Percentiles rank a stretch among this genome's conserved stretches.
phyloP scores from a whole-genome alignment of 2,888 invertebrate genomes.

The Crepidodera aurea region DNA sequence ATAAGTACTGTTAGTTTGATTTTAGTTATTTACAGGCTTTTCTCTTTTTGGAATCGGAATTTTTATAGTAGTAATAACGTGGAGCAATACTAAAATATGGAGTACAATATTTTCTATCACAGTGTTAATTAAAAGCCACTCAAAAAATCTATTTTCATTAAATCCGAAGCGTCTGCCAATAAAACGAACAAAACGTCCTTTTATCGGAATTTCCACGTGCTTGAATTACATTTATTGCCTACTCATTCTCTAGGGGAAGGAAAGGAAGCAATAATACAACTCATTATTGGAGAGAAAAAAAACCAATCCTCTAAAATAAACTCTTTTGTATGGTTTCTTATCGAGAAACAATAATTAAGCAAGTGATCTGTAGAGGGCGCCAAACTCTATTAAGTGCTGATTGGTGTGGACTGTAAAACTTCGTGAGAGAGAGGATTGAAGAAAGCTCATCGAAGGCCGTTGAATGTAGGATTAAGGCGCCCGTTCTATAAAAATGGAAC shows the following conservation, averaged over 20 bases:
- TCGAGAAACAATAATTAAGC: slow-evolving; percentile 13
- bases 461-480: no score
- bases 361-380: background rate
- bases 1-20: no score
- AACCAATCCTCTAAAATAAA: slow-evolving; percentile 10
- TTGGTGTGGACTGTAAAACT: background rate
- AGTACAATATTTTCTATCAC: no score
- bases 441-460: no score
- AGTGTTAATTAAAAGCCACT: background rate
- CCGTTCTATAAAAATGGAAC: no score
- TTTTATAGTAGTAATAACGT: no score
- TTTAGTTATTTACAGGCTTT: no score
- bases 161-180: background rate
- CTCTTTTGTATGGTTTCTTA: slow-evolving; percentile 8
- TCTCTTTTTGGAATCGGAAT: no score
- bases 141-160: background rate
- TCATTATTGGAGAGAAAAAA: slow-evolving; percentile 1
- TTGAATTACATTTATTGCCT: slow-evolving; percentile 7
- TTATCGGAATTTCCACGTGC: slow-evolving; percentile 1
- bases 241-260: background rate
- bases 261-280: slow-evolving; percentile 8
- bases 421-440: no score
- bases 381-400: slow-evolving; percentile 2
- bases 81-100: no score
- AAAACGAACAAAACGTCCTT: background rate